Base-by-base conservation (phyloP, 2,113 vertebrate genomes). In the Bos indicus region DNA sequence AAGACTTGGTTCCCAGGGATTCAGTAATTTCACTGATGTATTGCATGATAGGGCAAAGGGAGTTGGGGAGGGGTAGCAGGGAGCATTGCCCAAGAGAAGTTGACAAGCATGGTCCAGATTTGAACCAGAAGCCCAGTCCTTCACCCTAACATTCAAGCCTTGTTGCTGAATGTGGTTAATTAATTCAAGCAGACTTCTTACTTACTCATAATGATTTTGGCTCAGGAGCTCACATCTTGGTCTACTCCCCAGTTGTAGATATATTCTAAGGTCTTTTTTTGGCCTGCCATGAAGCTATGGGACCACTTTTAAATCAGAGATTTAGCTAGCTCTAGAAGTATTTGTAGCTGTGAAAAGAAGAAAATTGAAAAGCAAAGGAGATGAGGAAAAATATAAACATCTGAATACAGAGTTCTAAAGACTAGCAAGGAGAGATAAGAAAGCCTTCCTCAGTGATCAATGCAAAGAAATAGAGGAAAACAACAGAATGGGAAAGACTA, bases 381-480 rank as follows among this genome's bases (percentile, higher is more conserved):
- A 60, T 30, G 30, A 30, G 28, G 26, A 60, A 30, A 60, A 5
- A 30, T 14, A 60, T 60, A 60, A 60, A 5, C 59, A 60, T 28
- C 26, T 60, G 59, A 60, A 30, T 60, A 2, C 26, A 60, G 59
- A 60, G 12, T 60, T 60, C 59, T 26, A 30, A 60, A 30, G 59
- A 60, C 14, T 60, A 30, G 12, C 12, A 60, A 60, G 59, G 2
- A 14, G 59, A 60, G 26, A 30, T 30, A 60, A 60, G 59, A 60
- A 60, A 60, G 59, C 26, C 26, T 60, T 28, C 5, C 12, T 60
- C 12, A 60, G 26, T 0, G 0, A 28, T 60, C 59, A 60, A 14
- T 60, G 59, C 59, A 60, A 60, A 60, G 59, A 60, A 60, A 60
- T 30, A 30, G 59, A 6, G 5, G 59, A 28, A 60, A 30, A 60